These are phyloP conservation scores for Mola mola DNA, from an alignment of 2,113 vertebrate genomes.

Conservation along the genomic window DNA sequence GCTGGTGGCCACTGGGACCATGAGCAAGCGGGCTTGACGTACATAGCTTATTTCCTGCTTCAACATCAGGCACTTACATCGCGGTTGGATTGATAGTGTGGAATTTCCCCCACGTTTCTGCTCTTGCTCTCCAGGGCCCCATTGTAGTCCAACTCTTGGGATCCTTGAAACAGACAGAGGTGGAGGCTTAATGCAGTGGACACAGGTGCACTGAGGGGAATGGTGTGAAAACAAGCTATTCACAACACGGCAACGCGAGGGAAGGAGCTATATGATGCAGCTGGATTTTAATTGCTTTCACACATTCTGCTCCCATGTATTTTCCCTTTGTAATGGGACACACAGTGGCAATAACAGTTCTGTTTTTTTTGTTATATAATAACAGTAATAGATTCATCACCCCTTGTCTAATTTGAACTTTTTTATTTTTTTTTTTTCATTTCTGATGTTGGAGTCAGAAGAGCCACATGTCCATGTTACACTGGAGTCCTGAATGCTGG, in stretches of 20 bases:
- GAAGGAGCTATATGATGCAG: conserved; percentile 67
- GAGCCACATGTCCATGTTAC: conserved; percentile 17
- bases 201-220: conserved; percentile 69
- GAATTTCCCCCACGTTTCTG: conserved; percentile 60
- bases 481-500: conserved; percentile 25
- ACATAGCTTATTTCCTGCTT: conserved; percentile 75
- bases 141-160: conserved; percentile 50
- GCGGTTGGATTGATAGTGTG: conserved; percentile 72
- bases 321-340: conserved; percentile 71
- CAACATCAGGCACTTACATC: conserved; percentile 68
- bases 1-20: conserved; percentile 67
- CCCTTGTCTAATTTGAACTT: conserved; percentile 65
- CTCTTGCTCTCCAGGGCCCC: conserved; percentile 39
- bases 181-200: conserved; percentile 55
- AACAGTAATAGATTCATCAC: conserved; percentile 68
- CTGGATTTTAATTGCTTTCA: conserved; percentile 78
- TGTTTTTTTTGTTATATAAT: conserved; percentile 75
- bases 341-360: conserved; percentile 64
- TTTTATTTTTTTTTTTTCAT: too few species aligned
- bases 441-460: too few species aligned
- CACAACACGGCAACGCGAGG: conserved; percentile 62
- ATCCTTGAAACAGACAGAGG: conserved; percentile 58
- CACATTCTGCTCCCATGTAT: conserved; percentile 65
- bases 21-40: conserved; percentile 55
- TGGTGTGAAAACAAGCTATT: conserved; percentile 66